Evolutionary conservation across 1,140 invertebrate species (phyloP).

Genomic region (Ips nitidus): DNA sequence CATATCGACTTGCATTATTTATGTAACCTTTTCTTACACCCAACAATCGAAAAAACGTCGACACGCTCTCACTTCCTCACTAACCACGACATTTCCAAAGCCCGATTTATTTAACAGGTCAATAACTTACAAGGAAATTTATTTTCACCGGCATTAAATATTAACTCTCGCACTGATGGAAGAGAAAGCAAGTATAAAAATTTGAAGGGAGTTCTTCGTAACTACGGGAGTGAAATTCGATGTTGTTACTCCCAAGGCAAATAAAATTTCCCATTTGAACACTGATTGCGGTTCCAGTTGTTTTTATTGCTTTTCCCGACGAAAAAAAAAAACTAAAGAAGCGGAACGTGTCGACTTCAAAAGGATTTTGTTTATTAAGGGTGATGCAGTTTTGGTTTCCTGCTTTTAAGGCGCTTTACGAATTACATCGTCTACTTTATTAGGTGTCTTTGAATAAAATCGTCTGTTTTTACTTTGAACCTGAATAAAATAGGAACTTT

Average conservation of each 20-base stretch:
- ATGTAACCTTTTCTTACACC: not conserved
- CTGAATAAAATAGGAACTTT: no score
- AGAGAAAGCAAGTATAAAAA: conserved; percentile 38
- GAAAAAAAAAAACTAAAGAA: conserved; percentile 29
- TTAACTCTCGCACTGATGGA: conserved; percentile 30
- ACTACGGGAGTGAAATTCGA: conserved; percentile 38
- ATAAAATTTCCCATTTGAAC: conserved; percentile 35
- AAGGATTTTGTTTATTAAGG: conserved; percentile 31
- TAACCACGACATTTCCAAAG: not conserved
- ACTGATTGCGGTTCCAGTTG: conserved; percentile 37
- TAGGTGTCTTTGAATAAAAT: no score
- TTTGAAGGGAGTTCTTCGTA: conserved; percentile 36
- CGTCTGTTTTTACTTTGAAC: no score
- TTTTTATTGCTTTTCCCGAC: conserved; percentile 30
- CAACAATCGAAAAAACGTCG: not conserved
- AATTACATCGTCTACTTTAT: no score
- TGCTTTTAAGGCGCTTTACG: not conserved
- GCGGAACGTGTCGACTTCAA: conserved; percentile 35
- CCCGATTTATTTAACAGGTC: conserved; percentile 30
- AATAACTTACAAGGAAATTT: conserved; percentile 30
- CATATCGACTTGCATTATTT: no score
- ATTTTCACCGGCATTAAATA: conserved; percentile 33
- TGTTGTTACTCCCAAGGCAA: conserved; percentile 39
- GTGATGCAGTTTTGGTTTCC: conserved; percentile 16
- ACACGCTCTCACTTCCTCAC: not conserved